phyloP scores from a whole-genome alignment of 2,888 invertebrate genomes.

The Machimus atricapillus region DNA sequence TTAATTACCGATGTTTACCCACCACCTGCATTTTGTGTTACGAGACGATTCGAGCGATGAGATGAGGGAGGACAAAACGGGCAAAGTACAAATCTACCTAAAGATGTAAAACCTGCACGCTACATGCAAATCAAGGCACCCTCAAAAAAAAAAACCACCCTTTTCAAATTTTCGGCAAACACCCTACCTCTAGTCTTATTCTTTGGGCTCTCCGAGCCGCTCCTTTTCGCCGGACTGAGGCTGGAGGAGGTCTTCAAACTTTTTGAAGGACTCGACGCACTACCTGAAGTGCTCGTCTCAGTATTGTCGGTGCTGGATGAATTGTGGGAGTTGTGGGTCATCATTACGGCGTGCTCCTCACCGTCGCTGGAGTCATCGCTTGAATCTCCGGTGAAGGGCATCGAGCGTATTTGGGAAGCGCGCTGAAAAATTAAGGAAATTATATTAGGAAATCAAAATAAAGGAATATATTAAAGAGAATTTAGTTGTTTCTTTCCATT shows the following conservation, averaged over 20 bases:
- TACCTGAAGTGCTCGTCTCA: constrained; percentile 67
- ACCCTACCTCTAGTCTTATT: constrained; percentile 78
- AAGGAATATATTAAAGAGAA: too few relatives aligned
- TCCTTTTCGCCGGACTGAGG: constrained; percentile 83
- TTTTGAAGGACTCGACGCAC: constrained; percentile 83
- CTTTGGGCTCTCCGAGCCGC: constrained; percentile 81
- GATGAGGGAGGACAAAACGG: neutral
- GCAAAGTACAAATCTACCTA: neutral
- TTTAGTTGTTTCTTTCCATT: too few relatives aligned
- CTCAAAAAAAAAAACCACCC: neutral
- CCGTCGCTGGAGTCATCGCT: constrained; percentile 96
- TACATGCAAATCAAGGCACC: constrained; percentile 16
- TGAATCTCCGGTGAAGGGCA: constrained; percentile 94
- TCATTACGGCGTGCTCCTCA: constrained; percentile 69
- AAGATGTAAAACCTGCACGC: neutral
- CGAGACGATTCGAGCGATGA: neutral
- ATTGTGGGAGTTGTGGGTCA: constrained; percentile 62
- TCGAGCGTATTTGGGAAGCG: constrained; percentile 93
- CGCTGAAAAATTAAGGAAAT: constrained; percentile 65
- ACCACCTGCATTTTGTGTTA: neutral
- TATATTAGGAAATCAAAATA: neutral
- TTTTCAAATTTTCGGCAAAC: neutral
- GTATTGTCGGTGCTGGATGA: constrained; percentile 67
- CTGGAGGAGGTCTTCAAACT: constrained; percentile 87
- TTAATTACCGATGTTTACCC: neutral